A percentile compares a stretch with the other conserved stretches of the same genome.
Conservation (phyloP, 2,888 invertebrate genomes). For the Platycheirus albimanus region DNA sequence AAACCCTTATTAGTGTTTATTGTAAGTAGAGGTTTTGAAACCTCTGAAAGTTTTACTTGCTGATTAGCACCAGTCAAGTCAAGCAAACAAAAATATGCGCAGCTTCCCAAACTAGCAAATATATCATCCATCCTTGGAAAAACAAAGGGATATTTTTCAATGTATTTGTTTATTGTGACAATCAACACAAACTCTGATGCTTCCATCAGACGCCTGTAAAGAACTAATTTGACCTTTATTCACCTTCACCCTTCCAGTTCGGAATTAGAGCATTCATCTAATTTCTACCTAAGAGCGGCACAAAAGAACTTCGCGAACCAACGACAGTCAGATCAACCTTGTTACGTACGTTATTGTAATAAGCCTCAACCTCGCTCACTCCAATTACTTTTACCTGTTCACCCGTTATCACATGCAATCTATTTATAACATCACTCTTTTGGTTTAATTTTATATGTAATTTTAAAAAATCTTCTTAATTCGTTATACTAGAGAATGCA, state of each 20-base stretch:
- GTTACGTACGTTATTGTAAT: not conserved
- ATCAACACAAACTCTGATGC: conserved; percentile 64
- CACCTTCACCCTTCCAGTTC: not conserved
- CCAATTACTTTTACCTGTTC: too few species aligned
- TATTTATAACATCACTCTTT: not conserved
- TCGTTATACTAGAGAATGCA: too few species aligned
- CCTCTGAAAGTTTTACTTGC: too few species aligned
- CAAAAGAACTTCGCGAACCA: too few species aligned
- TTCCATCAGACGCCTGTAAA: too few species aligned
- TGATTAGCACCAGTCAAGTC: too few species aligned
- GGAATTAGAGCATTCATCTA: conserved; percentile 8
- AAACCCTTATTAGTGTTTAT: too few species aligned
- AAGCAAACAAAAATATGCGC: too few species aligned
- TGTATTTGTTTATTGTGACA: conserved; percentile 74
- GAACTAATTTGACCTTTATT: conserved; percentile 6
- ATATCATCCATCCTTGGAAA: too few species aligned
- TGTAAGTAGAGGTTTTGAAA: conserved; percentile 7
- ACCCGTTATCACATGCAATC: conserved; percentile 30
- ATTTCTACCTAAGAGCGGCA: too few species aligned
- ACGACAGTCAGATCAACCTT: too few species aligned
- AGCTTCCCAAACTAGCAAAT: too few species aligned
- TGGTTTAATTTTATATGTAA: conserved; percentile 6
- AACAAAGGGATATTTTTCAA: conserved; percentile 73
- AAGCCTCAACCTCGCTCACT: conserved; percentile 1
- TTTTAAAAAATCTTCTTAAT: not conserved